Conservation (phyloP, 1,140 invertebrate genomes). For the Cyphomyrmex costatus region DNA sequence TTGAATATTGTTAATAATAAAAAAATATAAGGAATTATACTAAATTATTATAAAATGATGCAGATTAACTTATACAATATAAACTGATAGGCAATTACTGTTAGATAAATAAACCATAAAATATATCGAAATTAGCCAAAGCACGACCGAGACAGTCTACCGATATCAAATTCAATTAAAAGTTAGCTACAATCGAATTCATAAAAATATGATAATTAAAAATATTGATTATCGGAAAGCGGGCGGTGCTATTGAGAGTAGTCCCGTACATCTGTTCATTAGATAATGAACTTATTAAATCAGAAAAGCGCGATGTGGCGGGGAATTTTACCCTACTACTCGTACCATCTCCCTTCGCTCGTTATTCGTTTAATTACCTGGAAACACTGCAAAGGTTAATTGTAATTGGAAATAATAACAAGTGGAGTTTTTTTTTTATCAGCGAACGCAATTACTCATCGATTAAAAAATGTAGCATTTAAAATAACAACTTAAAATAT, state of each 20-base stretch:
- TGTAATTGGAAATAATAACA: slow-evolving; percentile 80
- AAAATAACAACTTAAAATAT: slow-evolving; percentile 35
- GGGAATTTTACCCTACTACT: slow-evolving; percentile 67
- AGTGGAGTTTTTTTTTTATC: slow-evolving; percentile 70
- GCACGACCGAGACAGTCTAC: slow-evolving; percentile 29
- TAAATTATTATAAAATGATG: slow-evolving; percentile 24
- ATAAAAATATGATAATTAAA: slow-evolving; percentile 84
- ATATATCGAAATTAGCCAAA: slow-evolving; percentile 54
- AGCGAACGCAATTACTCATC: slow-evolving; percentile 66
- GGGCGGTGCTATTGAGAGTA: slow-evolving; percentile 59
- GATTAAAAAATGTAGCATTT: slow-evolving; percentile 19
- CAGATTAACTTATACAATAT: background rate
- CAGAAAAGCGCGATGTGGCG: slow-evolving; percentile 74
- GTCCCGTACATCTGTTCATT: slow-evolving; percentile 84
- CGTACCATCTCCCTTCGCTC: slow-evolving; percentile 58
- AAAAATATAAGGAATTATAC: slow-evolving; percentile 5
- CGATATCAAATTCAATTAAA: slow-evolving; percentile 79
- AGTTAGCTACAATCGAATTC: slow-evolving; percentile 78
- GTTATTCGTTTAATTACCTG: slow-evolving; percentile 79
- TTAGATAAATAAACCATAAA: slow-evolving; percentile 58
- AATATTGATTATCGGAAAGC: slow-evolving; percentile 84
- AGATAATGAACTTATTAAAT: slow-evolving; percentile 86
- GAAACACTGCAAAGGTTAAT: slow-evolving; percentile 78
- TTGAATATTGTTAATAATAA: background rate
- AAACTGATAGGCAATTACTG: slow-evolving; percentile 40